phyloP scores from a whole-genome alignment of 37 sponge, comb jelly and placozoan species.

The Tethya wilhelma region DNA sequence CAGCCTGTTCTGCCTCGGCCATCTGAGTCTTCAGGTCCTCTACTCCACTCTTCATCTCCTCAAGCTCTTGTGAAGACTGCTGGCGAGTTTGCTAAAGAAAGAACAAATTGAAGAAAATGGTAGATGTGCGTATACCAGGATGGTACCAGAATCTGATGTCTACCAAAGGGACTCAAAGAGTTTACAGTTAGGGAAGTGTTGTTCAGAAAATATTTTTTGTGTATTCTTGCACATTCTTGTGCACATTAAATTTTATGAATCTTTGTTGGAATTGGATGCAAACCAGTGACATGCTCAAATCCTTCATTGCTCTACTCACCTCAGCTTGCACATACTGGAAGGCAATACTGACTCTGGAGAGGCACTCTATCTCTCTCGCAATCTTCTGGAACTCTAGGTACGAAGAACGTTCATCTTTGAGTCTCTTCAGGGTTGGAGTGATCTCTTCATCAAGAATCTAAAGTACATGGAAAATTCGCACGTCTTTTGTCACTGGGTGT shows the following conservation, averaged over 20 bases:
- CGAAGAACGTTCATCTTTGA: slow-evolving; percentile 93
- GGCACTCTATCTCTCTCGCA: slow-evolving; percentile 87
- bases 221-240: too few species aligned
- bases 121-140: too few species aligned
- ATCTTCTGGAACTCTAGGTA: slow-evolving; percentile 97
- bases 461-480: background rate
- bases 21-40: slow-evolving; percentile 43
- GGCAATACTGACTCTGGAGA: slow-evolving; percentile 81
- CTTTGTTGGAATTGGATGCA: too few species aligned
- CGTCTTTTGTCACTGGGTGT: too few species aligned
- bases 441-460: slow-evolving; percentile 94
- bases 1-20: slow-evolving; percentile 26
- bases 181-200: too few species aligned
- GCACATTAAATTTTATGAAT: too few species aligned
- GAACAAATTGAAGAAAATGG: background rate
- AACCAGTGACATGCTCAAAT: too few species aligned
- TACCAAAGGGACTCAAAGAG: too few species aligned
- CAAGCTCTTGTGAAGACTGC: slow-evolving; percentile 41
- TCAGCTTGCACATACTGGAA: slow-evolving; percentile 86
- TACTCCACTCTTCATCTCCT: slow-evolving; percentile 29
- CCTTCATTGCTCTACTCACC: slow-evolving; percentile 24
- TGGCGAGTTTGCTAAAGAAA: slow-evolving; percentile 28
- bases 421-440: slow-evolving; percentile 82
- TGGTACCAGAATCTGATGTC: too few species aligned
- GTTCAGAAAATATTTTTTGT: too few species aligned